Percentiles rank a stretch among this genome's conserved stretches.
Evolutionary conservation across 2,797 vertebrate genomes (phyloP).

Genomic region (Gymnothorax reevesii): DNA sequence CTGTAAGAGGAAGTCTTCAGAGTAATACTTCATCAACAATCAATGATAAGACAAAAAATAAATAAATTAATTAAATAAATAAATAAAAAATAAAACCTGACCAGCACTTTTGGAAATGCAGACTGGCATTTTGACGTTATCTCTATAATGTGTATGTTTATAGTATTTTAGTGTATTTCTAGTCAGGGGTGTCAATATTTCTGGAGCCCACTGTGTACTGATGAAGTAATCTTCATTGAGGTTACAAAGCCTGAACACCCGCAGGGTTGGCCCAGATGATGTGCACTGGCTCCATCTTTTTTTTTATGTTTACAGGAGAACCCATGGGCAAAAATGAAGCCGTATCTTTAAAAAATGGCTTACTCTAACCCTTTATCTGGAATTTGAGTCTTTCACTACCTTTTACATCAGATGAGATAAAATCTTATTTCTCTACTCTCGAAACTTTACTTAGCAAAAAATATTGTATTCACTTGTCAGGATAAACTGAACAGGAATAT

Average conservation of each 20-base stretch:
- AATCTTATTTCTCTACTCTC: background rate
- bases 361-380: background rate
- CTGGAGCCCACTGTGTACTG: too few relatives aligned
- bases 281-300: background rate
- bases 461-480: background rate
- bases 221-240: background rate
- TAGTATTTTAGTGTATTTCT: too few relatives aligned
- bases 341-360: background rate
- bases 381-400: background rate
- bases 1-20: too few relatives aligned
- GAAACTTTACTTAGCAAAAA: background rate
- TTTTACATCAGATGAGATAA: background rate
- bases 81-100: too few relatives aligned
- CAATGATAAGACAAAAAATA: too few relatives aligned
- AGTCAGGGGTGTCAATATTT: too few relatives aligned
- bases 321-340: background rate
- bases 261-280: background rate
- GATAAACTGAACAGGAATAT: background rate
- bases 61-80: too few relatives aligned
- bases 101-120: too few relatives aligned
- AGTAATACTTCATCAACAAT: too few relatives aligned
- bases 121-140: too few relatives aligned
- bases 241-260: background rate
- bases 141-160: too few relatives aligned
- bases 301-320: background rate